Evolutionary conservation across 2,888 invertebrate genomes (phyloP).

Genomic region (Drosophila tripunctata): DNA sequence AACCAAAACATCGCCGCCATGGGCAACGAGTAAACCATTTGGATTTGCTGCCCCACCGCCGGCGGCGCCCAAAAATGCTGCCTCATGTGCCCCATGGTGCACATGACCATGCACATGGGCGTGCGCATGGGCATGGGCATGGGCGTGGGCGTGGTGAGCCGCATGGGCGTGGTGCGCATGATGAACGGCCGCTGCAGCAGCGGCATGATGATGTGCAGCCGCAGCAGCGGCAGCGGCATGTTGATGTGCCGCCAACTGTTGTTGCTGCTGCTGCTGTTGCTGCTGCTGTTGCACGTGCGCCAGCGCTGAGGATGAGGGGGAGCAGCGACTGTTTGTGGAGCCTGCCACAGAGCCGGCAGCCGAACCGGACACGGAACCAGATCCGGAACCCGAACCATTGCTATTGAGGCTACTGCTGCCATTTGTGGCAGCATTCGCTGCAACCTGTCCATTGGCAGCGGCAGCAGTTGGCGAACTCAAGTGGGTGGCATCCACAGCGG

Average conservation of each 20-base stretch:
- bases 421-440: too few species aligned
- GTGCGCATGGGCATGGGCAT: slow-evolving; percentile 61
- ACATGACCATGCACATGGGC: slow-evolving; percentile 62
- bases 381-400: slow-evolving; percentile 24
- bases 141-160: slow-evolving; percentile 57
- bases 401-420: slow-evolving; percentile 8
- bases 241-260: slow-evolving; percentile 69
- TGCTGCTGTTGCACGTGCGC: slow-evolving; percentile 44
- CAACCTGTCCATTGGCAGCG: too few species aligned
- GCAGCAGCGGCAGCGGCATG: slow-evolving; percentile 73
- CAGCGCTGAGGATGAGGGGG: slow-evolving; percentile 64
- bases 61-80: slow-evolving; percentile 61
- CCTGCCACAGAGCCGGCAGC: slow-evolving; percentile 4
- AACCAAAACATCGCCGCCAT: slow-evolving; percentile 64
- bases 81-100: slow-evolving; percentile 71
- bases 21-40: slow-evolving; percentile 57
- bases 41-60: slow-evolving; percentile 57
- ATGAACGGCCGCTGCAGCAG: slow-evolving; percentile 70
- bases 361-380: slow-evolving; percentile 33
- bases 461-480: slow-evolving; percentile 40
- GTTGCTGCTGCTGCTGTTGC: slow-evolving; percentile 43
- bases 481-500: too few species aligned
- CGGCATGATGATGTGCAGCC: slow-evolving; percentile 72
- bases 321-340: slow-evolving; percentile 39
- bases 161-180: slow-evolving; percentile 75